A percentile compares a stretch with the other conserved stretches of the same genome.
phyloP scores from a whole-genome alignment of 2,797 vertebrate species.

The Propithecus deckenii region DNA sequence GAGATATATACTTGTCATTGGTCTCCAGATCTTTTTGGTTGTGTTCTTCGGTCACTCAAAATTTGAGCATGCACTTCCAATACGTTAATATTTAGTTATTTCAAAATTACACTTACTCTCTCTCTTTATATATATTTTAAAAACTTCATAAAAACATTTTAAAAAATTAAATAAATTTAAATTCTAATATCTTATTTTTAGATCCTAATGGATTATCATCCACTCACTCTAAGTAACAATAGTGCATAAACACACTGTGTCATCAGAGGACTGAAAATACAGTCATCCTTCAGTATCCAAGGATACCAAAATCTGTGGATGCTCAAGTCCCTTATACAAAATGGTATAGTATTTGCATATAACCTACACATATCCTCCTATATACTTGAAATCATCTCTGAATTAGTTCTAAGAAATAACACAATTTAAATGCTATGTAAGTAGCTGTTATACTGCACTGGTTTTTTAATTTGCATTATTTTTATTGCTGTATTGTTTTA shows the following conservation, averaged over 20 bases:
- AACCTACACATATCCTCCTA: background rate
- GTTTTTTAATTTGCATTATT: background rate
- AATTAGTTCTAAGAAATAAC: background rate
- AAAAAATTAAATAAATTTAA: background rate
- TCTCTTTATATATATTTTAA: background rate
- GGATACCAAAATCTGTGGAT: background rate
- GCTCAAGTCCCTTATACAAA: background rate
- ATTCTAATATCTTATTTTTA: background rate
- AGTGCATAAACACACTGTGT: background rate
- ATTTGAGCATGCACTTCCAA: background rate
- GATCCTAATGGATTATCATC: background rate
- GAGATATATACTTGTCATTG: background rate
- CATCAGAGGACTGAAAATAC: background rate
- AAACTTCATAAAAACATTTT: background rate
- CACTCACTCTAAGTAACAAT: background rate
- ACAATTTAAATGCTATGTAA: background rate
- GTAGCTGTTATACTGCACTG: background rate
- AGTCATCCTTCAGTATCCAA: background rate
- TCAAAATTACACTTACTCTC: background rate
- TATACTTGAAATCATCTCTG: background rate
- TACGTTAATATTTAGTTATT: background rate
- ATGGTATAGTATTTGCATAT: background rate
- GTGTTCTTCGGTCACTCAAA: background rate
- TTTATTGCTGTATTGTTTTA: background rate
- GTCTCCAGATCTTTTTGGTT: background rate